Conservation (phyloP, 64 coral and sea anemone genomes). For the Pocillopora verrucosa region DNA sequence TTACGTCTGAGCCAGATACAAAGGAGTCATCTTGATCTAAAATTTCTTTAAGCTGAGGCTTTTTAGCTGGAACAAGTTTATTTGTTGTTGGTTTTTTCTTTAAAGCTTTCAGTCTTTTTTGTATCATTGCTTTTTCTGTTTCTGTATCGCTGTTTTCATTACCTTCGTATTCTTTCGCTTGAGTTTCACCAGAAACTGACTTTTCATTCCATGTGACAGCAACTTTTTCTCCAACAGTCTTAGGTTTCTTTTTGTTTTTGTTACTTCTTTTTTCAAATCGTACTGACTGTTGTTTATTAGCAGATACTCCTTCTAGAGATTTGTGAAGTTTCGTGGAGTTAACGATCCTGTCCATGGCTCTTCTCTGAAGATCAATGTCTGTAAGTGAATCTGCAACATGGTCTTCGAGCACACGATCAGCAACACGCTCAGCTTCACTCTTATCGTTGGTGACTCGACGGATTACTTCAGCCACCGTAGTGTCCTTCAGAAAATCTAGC, state of each 20-base stretch:
- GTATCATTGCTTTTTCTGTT: neutral
- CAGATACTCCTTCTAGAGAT: neutral
- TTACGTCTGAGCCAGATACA: constrained; percentile 29
- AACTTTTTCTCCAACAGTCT: neutral
- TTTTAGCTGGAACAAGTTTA: neutral
- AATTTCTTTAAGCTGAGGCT: neutral
- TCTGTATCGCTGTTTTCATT: neutral
- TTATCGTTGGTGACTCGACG: constrained; percentile 2
- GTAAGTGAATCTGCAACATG: neutral
- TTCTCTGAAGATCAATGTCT: neutral
- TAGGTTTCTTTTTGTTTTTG: neutral
- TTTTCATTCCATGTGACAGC: neutral
- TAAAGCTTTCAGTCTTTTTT: neutral
- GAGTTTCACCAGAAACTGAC: neutral
- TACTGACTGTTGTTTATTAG: neutral
- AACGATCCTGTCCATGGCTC: constrained; percentile 23
- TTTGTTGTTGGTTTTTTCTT: neutral
- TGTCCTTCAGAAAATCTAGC: constrained; percentile 61
- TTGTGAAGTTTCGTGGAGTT: constrained; percentile 10
- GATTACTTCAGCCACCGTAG: constrained; percentile 25
- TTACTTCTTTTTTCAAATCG: neutral
- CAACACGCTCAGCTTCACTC: neutral
- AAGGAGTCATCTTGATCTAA: neutral
- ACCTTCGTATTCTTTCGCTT: neutral
- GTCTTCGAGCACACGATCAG: neutral